Base-by-base conservation (phyloP, 2,888 invertebrate genomes). In the Pammene aurita region DNA sequence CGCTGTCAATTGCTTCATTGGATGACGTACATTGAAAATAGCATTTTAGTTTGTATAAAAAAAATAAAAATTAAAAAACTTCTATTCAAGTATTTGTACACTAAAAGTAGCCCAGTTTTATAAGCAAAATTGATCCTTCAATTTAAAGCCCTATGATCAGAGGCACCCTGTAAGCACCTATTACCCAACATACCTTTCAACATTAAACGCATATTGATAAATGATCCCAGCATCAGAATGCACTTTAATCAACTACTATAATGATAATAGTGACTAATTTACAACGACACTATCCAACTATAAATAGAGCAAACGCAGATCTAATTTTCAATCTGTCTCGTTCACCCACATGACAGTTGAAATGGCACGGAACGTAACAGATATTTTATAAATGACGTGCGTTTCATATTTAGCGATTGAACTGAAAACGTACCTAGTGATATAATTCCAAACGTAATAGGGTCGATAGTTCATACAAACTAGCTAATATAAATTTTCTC, bases 221-320 rank as follows among this genome's bases (percentile, higher is more conserved):
- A 52, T 62, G 41, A 41, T n/a, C 41, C 18, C 11, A 48, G 16
- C 62, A 50, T 61, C 61, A 52, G 62, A 62, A 62, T 52, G 50
- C 62, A 62, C 62, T 52, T 62, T 41, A 62, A 52, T 52, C 38
- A 52, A 52, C 26, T 16, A 10, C 16, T 41, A 26, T 62, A 62
- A 62, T 61, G 61, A 50, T 62, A 62, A 62, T 41, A 62, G 38
- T 62, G 41, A 62, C 62, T 50, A 52, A 62, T 62, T 62, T 62
- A 62, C 41, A 48, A 61, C 34, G 26, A 46, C 48, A 46, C 34
- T 34, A 35, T 7, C 10, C 6, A 16, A 13, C 35, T 41, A 41
- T 41, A 52, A 62, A 62, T 62, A 62, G 35, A 46, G 13, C 38
- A 38, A 60, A 2, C n/a, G 26, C 16, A 14, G 16, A 48, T 52